These are phyloP conservation scores for Stichodactyla mertensii DNA, from an alignment of 64 coral and sea anemone species.

Conservation along the genomic window DNA sequence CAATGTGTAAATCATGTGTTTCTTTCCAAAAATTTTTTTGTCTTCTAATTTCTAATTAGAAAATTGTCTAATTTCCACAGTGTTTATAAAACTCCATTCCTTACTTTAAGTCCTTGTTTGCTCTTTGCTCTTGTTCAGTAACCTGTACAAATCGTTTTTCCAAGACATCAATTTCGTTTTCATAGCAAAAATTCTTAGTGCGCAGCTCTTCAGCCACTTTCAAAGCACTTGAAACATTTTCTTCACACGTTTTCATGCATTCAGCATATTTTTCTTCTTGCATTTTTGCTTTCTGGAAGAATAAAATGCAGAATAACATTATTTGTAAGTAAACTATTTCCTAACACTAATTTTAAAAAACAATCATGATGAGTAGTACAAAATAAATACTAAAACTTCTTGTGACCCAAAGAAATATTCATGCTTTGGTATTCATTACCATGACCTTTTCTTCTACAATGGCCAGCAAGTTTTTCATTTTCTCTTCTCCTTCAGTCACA, in stretches of 20 bases:
- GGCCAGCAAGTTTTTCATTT: conserved; percentile 20
- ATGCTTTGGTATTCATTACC: not conserved
- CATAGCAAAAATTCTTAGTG: conserved; percentile 12
- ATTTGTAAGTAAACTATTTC: too few relatives aligned
- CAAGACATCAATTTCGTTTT: conserved; percentile 52
- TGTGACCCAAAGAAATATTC: too few relatives aligned
- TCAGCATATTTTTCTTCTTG: conserved; percentile 55
- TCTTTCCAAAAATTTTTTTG: too few relatives aligned
- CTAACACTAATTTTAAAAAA: not conserved
- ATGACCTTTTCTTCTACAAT: conserved; percentile 26
- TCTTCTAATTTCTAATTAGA: too few relatives aligned
- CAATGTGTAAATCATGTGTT: too few relatives aligned
- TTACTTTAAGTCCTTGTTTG: conserved; percentile 43
- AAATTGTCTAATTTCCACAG: too few relatives aligned
- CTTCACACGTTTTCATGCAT: conserved; percentile 29
- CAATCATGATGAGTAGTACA: too few relatives aligned
- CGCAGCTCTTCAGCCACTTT: conserved; percentile 31
- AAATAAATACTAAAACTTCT: too few relatives aligned
- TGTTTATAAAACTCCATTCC: not conserved
- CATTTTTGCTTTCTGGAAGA: conserved; percentile 48
- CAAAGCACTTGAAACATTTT: conserved; percentile 39
- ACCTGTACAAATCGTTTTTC: conserved; percentile 50
- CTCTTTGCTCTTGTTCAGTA: conserved; percentile 44
- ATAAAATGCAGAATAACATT: not conserved
- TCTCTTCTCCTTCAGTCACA: conserved; percentile 16